Base-by-base conservation (phyloP, 1,140 invertebrate genomes). In the Zaprionus inermis region DNA sequence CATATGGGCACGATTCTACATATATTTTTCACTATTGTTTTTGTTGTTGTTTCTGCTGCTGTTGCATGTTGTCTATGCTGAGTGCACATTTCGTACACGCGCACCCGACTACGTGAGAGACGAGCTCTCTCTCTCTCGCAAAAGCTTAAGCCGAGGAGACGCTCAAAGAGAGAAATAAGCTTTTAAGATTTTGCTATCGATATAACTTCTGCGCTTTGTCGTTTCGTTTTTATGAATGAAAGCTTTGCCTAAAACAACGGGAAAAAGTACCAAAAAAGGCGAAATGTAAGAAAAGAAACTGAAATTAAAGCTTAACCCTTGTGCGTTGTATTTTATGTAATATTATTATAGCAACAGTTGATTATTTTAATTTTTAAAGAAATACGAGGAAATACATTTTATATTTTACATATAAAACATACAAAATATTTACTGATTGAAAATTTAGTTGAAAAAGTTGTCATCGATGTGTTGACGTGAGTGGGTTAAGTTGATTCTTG, bases 191-290 rank as follows among this genome's bases (percentile, higher is more conserved):
- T 55, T 70, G 55, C 63, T 86, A 67, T 76, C 24, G 30, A 44
- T 79, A 65, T 51, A 22, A 70, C 68, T 71, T 80, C 83, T 79
- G 83, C 83, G 83, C 84, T 9, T 38, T 22, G 65, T 38, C 44
- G 30, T 30, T 69, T 51, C 63, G 5, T 36, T 80, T 88, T 88
- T 84, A 88, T 88, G 83, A 88, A 88, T 88, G 83, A 88, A 46
- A 70, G 81, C 74, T 85, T 77, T 64, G 55, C 4, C 6, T 10
- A 28, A 16, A 20, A 10, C 14, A n/a, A 28, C 22, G 20, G 16
- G 9, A 56, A 44, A 72, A 72, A 36, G 36, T 41, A 67, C 36
- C 49, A 67, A 55, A 59, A 67, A 59, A 55, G 30, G 20, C 14
- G 22, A 69, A 28, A 14, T 41, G 60, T 72, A 56, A 28, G 20